These are phyloP conservation scores for Rhinoraja longicauda DNA, from an alignment of 2,797 vertebrate genomes.

Conservation along the genomic window DNA sequence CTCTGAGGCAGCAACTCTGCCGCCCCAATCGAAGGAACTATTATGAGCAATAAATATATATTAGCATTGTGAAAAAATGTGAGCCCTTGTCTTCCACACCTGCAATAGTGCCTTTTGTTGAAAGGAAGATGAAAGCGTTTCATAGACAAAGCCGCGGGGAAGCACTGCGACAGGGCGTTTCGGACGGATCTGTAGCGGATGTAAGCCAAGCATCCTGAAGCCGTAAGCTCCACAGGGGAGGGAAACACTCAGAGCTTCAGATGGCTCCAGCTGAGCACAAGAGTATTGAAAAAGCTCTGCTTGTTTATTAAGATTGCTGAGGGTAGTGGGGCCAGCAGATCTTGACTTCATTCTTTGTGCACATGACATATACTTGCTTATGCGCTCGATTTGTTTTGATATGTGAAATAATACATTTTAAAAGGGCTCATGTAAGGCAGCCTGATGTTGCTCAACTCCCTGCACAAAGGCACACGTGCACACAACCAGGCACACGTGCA, in stretches of 20 bases:
- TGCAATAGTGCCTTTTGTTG: no score
- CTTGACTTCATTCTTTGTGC: background rate
- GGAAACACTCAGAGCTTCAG: background rate
- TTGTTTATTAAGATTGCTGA: background rate
- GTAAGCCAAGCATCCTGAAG: background rate
- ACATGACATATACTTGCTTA: background rate
- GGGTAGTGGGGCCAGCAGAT: background rate
- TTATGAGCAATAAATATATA: no score
- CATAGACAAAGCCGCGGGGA: background rate
- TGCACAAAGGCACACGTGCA: background rate
- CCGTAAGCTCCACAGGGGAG: background rate
- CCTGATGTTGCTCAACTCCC: background rate
- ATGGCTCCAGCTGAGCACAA: background rate
- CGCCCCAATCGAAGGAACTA: no score
- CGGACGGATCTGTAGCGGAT: background rate
- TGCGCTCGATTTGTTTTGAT: background rate
- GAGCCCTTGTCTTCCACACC: no score
- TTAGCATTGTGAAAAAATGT: no score
- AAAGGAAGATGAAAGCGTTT: background rate
- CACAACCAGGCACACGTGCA: background rate
- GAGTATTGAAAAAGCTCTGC: background rate
- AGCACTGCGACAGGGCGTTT: background rate
- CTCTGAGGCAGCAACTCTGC: no score
- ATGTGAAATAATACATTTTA: background rate
- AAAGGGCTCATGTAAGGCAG: background rate